These are phyloP conservation scores for Molothrus ater DNA, from an alignment of 2,797 vertebrate species.

Conservation along the genomic window DNA sequence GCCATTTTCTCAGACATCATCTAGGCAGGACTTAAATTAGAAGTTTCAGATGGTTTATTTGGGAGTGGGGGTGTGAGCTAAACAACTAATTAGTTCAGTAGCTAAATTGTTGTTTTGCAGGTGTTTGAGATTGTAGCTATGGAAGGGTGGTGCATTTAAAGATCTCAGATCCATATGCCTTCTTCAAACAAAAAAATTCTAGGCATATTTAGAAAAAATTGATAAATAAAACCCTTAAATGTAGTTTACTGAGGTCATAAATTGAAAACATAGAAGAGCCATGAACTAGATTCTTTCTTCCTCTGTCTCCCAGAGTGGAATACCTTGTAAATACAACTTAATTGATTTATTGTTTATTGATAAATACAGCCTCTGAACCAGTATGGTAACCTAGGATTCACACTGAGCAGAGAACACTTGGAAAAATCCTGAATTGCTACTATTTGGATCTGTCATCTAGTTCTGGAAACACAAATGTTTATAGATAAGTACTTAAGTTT, in stretches of 20 bases:
- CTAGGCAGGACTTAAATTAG: background rate
- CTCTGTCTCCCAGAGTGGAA: background rate
- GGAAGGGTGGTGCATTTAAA: background rate
- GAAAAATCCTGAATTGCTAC: background rate
- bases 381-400: background rate
- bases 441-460: background rate
- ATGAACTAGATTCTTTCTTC: background rate
- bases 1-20: background rate
- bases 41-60: background rate
- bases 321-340: background rate
- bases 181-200: background rate
- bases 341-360: background rate
- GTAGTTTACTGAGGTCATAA: background rate
- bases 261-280: background rate
- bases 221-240: background rate
- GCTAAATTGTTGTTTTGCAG: background rate
- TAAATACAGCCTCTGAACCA: background rate
- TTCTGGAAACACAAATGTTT: background rate
- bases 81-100: background rate
- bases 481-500: background rate
- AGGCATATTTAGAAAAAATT: background rate
- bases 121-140: background rate
- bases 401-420: background rate
- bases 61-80: rapidly evolving
- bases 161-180: background rate